Conservation (phyloP, 2,797 vertebrate genomes). For the Arrhamphus sclerolepis region DNA sequence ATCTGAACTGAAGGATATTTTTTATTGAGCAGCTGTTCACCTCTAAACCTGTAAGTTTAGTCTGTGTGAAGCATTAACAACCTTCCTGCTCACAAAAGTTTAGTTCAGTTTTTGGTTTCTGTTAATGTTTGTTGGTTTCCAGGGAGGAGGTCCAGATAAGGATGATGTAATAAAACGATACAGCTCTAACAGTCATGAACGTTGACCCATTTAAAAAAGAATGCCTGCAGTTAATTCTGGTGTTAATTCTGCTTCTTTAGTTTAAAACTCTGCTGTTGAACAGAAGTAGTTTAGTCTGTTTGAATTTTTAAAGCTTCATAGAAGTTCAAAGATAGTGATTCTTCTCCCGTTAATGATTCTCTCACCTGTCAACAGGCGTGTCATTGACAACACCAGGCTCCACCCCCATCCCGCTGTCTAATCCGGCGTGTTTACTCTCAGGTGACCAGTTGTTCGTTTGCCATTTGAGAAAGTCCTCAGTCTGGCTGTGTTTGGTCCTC, state of each 20-base stretch:
- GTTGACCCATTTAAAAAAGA: background rate
- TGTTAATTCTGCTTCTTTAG: background rate
- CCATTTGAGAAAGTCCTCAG: slow-evolving; percentile 44
- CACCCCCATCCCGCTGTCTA: slow-evolving; percentile 28
- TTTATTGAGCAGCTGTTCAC: background rate
- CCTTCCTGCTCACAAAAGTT: background rate
- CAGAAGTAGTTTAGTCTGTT: too few relatives aligned
- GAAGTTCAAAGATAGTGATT: slow-evolving; percentile 26
- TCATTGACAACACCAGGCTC: slow-evolving; percentile 28
- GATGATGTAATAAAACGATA: slow-evolving; percentile 7
- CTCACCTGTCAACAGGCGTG: slow-evolving; percentile 59
- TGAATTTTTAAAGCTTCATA: background rate
- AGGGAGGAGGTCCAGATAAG: slow-evolving; percentile 11
- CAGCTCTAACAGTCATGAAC: background rate
- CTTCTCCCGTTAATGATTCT: slow-evolving; percentile 64
- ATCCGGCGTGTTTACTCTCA: slow-evolving; percentile 42
- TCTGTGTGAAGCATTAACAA: slow-evolving; percentile 4
- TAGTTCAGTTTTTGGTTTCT: background rate
- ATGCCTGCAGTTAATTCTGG: slow-evolving; percentile 2
- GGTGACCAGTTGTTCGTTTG: slow-evolving; percentile 25
- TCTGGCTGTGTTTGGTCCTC: slow-evolving; percentile 41
- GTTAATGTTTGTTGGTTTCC: background rate
- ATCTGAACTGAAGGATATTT: too few relatives aligned
- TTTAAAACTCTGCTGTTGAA: background rate
- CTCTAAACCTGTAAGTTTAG: slow-evolving; percentile 5